phyloP scores from a whole-genome alignment of 2,113 vertebrate genomes.

The Sphaerodactylus townsendi region DNA sequence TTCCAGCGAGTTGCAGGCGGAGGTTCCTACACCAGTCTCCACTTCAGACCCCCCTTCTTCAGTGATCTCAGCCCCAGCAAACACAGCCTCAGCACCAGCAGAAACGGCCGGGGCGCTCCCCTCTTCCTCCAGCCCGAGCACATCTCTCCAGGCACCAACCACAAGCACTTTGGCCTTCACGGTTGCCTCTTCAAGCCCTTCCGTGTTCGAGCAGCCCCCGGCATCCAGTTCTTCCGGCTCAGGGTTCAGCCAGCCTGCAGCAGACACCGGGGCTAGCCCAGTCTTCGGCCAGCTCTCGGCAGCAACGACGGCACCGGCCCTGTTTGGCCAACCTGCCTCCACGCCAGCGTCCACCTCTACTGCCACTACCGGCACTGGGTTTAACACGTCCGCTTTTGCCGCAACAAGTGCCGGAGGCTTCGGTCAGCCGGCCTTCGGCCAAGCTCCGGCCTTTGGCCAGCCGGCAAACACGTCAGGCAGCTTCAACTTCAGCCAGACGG shows the following conservation, averaged over 20 bases:
- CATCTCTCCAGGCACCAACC: slow-evolving; percentile 34
- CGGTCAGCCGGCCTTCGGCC: slow-evolving; percentile 83
- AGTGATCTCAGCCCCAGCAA: slow-evolving; percentile 1
- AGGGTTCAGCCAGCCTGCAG: slow-evolving; percentile 70
- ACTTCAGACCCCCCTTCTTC: slow-evolving; percentile 34
- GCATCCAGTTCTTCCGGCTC: slow-evolving; percentile 64
- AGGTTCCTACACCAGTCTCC: background rate
- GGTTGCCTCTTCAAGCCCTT: slow-evolving; percentile 49
- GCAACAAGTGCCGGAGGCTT: slow-evolving; percentile 70
- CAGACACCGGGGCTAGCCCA: slow-evolving; percentile 46
- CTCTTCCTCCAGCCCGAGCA: slow-evolving; percentile 20
- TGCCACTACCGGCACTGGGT: slow-evolving; percentile 51
- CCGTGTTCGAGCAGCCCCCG: slow-evolving; percentile 56
- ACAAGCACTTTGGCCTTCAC: slow-evolving; percentile 51
- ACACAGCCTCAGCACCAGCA: background rate
- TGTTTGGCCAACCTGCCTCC: slow-evolving; percentile 64
- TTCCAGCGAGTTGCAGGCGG: slow-evolving; percentile 43
- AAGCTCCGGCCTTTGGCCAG: slow-evolving; percentile 82
- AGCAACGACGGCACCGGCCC: slow-evolving; percentile 60
- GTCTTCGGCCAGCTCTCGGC: slow-evolving; percentile 71
- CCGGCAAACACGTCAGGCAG: slow-evolving; percentile 67
- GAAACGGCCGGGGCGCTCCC: slow-evolving; percentile 28
- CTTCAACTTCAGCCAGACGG: slow-evolving; percentile 80
- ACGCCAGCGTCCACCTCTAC: slow-evolving; percentile 38
- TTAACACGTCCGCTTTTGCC: slow-evolving; percentile 74